A percentile compares a stretch with the other conserved stretches of the same genome.
Conservation (phyloP, 1,140 invertebrate species). For the Pseudobourletiella spinata region DNA sequence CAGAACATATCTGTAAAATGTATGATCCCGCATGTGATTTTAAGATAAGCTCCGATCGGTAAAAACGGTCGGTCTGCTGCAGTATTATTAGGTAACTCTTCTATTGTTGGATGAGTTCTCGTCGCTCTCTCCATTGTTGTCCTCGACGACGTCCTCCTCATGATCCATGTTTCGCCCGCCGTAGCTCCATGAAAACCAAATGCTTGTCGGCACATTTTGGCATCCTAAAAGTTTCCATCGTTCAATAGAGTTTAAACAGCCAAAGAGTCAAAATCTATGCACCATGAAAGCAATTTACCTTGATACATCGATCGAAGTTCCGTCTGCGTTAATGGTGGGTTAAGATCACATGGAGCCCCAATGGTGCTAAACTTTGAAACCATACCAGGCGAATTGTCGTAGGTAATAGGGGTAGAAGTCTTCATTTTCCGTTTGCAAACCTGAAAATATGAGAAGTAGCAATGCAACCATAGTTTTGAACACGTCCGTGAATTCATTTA, state of each 20-base stretch:
- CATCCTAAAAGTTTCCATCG: slow-evolving; percentile 39
- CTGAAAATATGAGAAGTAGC: background rate
- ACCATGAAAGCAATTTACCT: slow-evolving; percentile 15
- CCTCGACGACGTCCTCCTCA: slow-evolving; percentile 18
- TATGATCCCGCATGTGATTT: too few relatives aligned
- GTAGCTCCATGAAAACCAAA: slow-evolving; percentile 38
- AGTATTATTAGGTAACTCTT: too few relatives aligned
- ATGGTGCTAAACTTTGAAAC: slow-evolving; percentile 40
- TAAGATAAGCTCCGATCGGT: too few relatives aligned
- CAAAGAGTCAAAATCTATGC: background rate
- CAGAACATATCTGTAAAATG: too few relatives aligned
- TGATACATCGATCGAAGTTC: slow-evolving; percentile 43
- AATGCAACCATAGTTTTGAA: background rate
- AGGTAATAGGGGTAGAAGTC: slow-evolving; percentile 39
- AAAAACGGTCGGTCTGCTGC: too few relatives aligned
- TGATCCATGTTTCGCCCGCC: slow-evolving; percentile 5
- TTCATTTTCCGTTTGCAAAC: slow-evolving; percentile 33
- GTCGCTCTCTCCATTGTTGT: slow-evolving; percentile 11
- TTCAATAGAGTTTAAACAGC: background rate
- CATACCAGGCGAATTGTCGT: slow-evolving; percentile 37
- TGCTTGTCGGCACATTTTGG: slow-evolving; percentile 44
- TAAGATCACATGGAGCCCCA: slow-evolving; percentile 46
- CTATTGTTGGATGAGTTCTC: slow-evolving; percentile 19
- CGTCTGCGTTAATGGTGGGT: slow-evolving; percentile 41
- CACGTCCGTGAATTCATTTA: background rate